Evolutionary conservation across 2,888 invertebrate genomes (phyloP).

Genomic region (Habroteleia sp.): DNA sequence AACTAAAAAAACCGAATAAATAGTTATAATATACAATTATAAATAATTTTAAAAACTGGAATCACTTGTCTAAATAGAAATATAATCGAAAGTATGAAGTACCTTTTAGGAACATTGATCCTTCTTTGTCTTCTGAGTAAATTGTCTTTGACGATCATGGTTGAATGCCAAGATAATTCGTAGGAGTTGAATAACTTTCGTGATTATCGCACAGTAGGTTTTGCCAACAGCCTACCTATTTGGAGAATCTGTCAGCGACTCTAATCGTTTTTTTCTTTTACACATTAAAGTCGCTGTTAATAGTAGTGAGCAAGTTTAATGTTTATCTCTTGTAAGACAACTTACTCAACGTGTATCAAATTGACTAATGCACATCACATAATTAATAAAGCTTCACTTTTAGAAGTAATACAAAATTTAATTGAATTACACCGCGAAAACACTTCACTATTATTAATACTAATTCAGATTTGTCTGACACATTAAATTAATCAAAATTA

Average conservation of each 20-base stretch:
- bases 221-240: conserved; percentile 23
- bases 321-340: conserved; percentile 6
- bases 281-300: conserved; percentile 37
- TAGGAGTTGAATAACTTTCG: conserved; percentile 1
- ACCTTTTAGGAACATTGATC: conserved; percentile 64
- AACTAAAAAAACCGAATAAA: too few species aligned
- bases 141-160: conserved; percentile 64
- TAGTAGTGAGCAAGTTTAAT: background rate
- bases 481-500: too few species aligned
- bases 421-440: background rate
- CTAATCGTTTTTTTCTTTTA: conserved; percentile 21
- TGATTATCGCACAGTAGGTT: conserved; percentile 1
- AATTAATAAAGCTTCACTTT: too few species aligned
- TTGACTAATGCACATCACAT: background rate
- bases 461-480: too few species aligned
- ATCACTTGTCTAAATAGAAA: too few species aligned
- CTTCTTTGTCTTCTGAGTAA: conserved; percentile 58
- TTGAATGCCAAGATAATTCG: conserved; percentile 20
- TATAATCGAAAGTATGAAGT: too few species aligned
- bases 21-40: too few species aligned
- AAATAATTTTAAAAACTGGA: too few species aligned
- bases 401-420: background rate
- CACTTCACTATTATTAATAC: too few species aligned
- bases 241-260: conserved; percentile 8
- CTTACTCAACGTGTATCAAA: conserved; percentile 8